Conservation (phyloP, 2,888 invertebrate species). For the Pogonocherus hispidulus region DNA sequence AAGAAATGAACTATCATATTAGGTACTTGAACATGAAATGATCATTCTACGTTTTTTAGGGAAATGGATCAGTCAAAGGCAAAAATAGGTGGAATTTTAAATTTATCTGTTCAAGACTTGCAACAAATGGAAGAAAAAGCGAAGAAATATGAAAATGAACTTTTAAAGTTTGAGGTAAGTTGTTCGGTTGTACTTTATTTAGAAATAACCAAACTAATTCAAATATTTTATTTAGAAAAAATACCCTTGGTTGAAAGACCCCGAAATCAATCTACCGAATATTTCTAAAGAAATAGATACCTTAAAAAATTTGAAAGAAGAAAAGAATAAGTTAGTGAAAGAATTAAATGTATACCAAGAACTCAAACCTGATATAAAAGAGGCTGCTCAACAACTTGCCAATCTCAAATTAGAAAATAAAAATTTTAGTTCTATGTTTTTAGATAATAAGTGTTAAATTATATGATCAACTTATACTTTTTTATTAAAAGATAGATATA, state of each 20-base stretch:
- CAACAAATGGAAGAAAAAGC: conserved; percentile 57
- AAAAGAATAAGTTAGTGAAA: conserved; percentile 57
- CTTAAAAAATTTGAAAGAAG: conserved; percentile 54
- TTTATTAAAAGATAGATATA: conserved; percentile 15
- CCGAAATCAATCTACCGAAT: conserved; percentile 57
- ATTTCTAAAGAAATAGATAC: conserved; percentile 59
- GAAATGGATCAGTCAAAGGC: conserved; percentile 40
- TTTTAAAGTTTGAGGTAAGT: conserved; percentile 60
- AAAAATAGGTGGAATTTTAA: conserved; percentile 40
- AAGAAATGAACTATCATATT: background rate
- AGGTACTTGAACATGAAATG: background rate
- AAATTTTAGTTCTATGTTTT: conserved; percentile 38
- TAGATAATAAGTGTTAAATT: conserved; percentile 35
- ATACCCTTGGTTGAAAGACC: conserved; percentile 56
- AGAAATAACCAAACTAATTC: background rate
- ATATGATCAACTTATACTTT: conserved; percentile 29
- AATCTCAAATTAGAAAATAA: conserved; percentile 58
- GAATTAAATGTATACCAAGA: conserved; percentile 59
- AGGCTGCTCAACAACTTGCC: conserved; percentile 61
- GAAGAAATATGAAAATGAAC: conserved; percentile 59
- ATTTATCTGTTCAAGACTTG: conserved; percentile 41
- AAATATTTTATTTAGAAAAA: conserved; percentile 45
- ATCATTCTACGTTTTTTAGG: conserved; percentile 31
- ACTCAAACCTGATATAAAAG: conserved; percentile 61
- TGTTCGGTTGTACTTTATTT: background rate